phyloP scores from a whole-genome alignment of 1,140 invertebrate genomes.

The Phocides pigmalion region DNA sequence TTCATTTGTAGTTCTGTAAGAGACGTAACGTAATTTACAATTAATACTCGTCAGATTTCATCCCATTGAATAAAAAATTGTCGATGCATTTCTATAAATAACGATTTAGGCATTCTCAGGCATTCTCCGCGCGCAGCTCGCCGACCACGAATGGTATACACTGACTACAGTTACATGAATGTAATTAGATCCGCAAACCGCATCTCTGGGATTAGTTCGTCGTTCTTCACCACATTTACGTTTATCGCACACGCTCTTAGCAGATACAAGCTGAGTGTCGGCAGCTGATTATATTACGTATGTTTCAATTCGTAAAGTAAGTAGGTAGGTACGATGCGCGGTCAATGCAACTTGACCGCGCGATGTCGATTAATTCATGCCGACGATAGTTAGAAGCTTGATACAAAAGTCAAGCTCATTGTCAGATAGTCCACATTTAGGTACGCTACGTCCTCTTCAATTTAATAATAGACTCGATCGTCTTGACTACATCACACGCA shows the following conservation, averaged over 20 bases:
- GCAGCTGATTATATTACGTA: neutral
- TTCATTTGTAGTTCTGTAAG: no score
- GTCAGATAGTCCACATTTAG: conserved; percentile 27
- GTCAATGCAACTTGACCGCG: conserved; percentile 28
- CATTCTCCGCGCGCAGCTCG: conserved; percentile 12
- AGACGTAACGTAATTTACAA: no score
- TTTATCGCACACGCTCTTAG: conserved; percentile 16
- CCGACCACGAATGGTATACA: conserved; percentile 33
- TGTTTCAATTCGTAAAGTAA: conserved; percentile 7
- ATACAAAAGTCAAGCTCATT: conserved; percentile 32
- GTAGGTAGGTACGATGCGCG: conserved; percentile 4
- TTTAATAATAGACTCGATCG: conserved; percentile 21
- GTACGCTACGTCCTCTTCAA: conserved; percentile 17
- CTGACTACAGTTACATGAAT: conserved; percentile 27
- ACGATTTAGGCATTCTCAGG: conserved; percentile 6
- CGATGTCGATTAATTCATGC: conserved; percentile 22
- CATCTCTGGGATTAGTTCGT: conserved; percentile 29
- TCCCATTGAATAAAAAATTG: neutral
- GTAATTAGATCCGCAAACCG: conserved; percentile 34
- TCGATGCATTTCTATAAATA: conserved; percentile 15
- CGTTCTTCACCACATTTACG: conserved; percentile 32
- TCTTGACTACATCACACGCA: neutral
- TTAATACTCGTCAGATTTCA: neutral
- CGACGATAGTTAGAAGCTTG: conserved; percentile 16
- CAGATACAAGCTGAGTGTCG: conserved; percentile 10